A percentile compares a stretch with the other conserved stretches of the same genome.
Conservation (phyloP, 2,113 vertebrate genomes). For the Dipodomys spectabilis region DNA sequence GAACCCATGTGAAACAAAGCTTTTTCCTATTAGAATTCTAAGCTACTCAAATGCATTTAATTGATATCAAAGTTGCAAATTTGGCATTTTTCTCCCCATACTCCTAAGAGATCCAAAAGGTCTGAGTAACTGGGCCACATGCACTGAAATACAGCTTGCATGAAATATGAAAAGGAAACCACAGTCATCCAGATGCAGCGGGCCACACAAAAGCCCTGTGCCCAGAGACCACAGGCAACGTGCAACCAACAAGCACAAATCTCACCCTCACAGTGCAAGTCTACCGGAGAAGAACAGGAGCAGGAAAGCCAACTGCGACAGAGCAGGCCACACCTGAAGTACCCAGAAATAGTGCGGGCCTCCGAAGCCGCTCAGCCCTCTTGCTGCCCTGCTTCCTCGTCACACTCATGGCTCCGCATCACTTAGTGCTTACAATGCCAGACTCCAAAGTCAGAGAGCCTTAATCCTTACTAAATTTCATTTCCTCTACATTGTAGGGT, state of each 20-base stretch:
- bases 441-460: background rate
- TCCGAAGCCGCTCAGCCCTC: background rate
- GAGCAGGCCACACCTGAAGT: no score
- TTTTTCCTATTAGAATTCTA: conserved; percentile 7
- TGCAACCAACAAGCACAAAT: background rate
- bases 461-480: background rate
- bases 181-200: no score
- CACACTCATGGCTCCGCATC: background rate
- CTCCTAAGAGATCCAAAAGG: background rate
- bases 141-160: no score
- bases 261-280: background rate
- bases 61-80: background rate
- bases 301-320: fast-evolving
- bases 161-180: no score
- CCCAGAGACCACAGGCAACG: background rate
- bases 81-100: conserved; percentile 39
- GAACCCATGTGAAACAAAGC: conserved; percentile 12
- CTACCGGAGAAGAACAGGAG: no score
- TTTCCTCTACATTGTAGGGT: background rate
- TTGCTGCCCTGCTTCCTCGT: background rate
- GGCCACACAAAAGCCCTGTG: no score
- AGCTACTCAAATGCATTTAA: conserved; percentile 40
- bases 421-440: background rate
- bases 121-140: background rate
- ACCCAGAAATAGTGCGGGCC: background rate